These are phyloP conservation scores for Phataginus tetradactyla DNA, from an alignment of 2,797 vertebrate genomes.

Conservation along the genomic window DNA sequence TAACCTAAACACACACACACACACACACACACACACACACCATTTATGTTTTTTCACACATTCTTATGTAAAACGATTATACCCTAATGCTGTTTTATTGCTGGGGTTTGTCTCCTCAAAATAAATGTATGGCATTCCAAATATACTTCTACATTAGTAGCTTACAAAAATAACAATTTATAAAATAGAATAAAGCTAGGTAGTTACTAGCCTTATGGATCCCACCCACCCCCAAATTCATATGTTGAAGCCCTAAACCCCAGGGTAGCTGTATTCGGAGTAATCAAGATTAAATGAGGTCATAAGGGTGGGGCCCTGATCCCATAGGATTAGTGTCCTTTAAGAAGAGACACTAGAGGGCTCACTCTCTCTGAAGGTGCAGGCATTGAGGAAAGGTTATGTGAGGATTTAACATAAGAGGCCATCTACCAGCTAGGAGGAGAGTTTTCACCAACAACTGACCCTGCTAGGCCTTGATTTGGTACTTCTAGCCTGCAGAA, in stretches of 20 bases:
- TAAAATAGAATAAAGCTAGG: constrained; percentile 8
- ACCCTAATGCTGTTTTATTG: neutral
- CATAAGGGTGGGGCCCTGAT: neutral
- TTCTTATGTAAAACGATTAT: neutral
- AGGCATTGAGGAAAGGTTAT: neutral
- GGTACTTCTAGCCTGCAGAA: neutral
- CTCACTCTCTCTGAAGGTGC: neutral
- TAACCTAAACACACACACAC: neutral
- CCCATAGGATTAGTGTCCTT: neutral
- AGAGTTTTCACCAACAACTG: neutral
- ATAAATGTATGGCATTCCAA: neutral
- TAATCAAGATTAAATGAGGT: neutral
- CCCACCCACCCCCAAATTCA: neutral
- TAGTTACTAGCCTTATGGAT: neutral
- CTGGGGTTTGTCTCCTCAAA: neutral
- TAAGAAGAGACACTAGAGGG: neutral
- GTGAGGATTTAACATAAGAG: neutral
- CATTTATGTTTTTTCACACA: neutral
- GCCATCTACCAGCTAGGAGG: neutral
- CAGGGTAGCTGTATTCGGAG: neutral
- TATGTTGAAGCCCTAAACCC: neutral
- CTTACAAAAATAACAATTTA: constrained; percentile 5
- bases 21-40: neutral
- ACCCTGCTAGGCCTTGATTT: neutral
- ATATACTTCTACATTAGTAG: neutral